Evolutionary conservation across 1,140 invertebrate genomes (phyloP), one percentile per base, ranked within the genome.

Genomic region (Plectus sambesii): DNA sequence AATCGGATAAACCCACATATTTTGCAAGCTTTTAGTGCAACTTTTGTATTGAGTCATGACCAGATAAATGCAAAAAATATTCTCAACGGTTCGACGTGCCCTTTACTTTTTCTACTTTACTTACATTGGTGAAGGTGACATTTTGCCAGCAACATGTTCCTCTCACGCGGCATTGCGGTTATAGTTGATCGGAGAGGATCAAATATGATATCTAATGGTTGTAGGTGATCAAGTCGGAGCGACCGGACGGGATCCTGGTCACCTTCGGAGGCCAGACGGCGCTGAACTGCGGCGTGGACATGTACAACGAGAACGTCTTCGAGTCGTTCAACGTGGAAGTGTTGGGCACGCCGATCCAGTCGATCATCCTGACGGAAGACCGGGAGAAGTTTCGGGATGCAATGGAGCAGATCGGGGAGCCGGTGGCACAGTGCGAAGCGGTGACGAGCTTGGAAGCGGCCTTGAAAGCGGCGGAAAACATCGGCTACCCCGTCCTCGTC

Each of bases 221-320:
- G n/a, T n/a, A 96, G 78, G 81, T 82, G 57, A 57, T 47, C 42
- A 42, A 33, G 8, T 42, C 38, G 36, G 92, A 98, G 71, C 73
- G 89, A 42, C 92, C 92, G 0, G 87, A 88, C 59, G 90, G 89
- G 2, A 81, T 97, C 15, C 73, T 97, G 0, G 68, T 97, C 3
- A 94, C 89, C 5, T 97, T 98, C 71, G 92, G 92, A 17, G 92
- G 92, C 5, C 92, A 98, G 73, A 98, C 92, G 1, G 92, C 88
- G 0, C 73, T 98, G 22, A 98, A 97, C 66, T 96, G 90, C 73
- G 92, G 90, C 3, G 80, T 98, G 3, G 80, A 92, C 65, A 72
- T 93, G 29, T 78, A 89, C 54, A 80, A 80, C 53, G 73, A 74
- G 0, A 83, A 83, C 2, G 76, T 93, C 6, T 84, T 96, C 55